Conservation (phyloP, 64 coral and sea anemone species). For the Trachythela sp. region DNA sequence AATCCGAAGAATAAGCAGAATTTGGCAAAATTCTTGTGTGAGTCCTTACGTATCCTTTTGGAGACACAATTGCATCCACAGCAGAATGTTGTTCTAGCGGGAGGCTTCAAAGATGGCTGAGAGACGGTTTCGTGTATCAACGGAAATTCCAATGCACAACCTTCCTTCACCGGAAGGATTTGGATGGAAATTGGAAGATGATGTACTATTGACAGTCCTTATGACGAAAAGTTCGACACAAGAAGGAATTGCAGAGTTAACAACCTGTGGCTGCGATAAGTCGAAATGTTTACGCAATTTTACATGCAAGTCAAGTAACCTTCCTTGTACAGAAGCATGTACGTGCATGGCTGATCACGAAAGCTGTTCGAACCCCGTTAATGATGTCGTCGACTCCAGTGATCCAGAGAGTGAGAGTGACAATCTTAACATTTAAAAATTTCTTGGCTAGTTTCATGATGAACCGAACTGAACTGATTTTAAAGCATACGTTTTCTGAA, state of each 20-base stretch:
- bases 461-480: too few species aligned
- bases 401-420: not conserved
- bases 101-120: slow-evolving; percentile 63
- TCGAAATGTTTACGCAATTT: slow-evolving; percentile 32
- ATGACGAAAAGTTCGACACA: slow-evolving; percentile 42
- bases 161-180: slow-evolving; percentile 42
- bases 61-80: not conserved
- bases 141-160: slow-evolving; percentile 25
- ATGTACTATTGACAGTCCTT: slow-evolving; percentile 3
- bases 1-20: slow-evolving; percentile 66
- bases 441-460: not conserved
- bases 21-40: slow-evolving; percentile 37
- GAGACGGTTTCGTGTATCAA: slow-evolving; percentile 25
- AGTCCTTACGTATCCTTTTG: not conserved
- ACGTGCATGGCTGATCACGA: not conserved
- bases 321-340: slow-evolving; percentile 30
- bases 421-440: not conserved
- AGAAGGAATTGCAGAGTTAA: slow-evolving; percentile 29
- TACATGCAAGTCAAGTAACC: slow-evolving; percentile 23
- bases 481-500: too few species aligned
- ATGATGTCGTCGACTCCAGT: not conserved
- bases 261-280: slow-evolving; percentile 34
- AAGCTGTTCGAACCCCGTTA: not conserved
- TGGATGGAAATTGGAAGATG: slow-evolving; percentile 47
- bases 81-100: slow-evolving; percentile 42